These are phyloP conservation scores for Leptinotarsa rubiginosa DNA, from an alignment of 2,888 invertebrate species.

Conservation along the genomic window DNA sequence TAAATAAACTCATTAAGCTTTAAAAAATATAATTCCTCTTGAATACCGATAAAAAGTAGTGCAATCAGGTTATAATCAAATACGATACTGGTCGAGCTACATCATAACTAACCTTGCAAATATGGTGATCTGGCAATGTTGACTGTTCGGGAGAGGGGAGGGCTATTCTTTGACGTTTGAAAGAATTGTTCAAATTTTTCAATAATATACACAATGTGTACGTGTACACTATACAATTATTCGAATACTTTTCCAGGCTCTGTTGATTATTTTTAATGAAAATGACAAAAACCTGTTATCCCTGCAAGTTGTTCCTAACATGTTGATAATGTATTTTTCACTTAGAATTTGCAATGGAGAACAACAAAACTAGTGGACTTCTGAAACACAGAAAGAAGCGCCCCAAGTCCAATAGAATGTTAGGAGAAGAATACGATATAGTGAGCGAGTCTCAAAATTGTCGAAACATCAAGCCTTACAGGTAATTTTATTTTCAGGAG, in stretches of 20 bases:
- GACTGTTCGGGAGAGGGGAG: not conserved
- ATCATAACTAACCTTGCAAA: too few species aligned
- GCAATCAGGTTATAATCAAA: too few species aligned
- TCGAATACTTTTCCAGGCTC: conserved; percentile 21
- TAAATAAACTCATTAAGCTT: too few species aligned
- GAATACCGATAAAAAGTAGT: too few species aligned
- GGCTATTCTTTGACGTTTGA: conserved; percentile 4
- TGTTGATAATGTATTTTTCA: conserved; percentile 43
- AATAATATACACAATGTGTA: conserved; percentile 31
- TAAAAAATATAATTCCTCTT: too few species aligned
- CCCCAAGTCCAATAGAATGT: conserved; percentile 41
- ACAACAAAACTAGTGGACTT: conserved; percentile 34
- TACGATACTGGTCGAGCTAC: too few species aligned
- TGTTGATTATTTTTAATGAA: conserved; percentile 25
- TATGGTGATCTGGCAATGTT: not conserved
- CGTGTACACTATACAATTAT: conserved; percentile 37
- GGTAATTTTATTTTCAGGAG: conserved; percentile 46
- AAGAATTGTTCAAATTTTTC: conserved; percentile 11
- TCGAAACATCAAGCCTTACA: conserved; percentile 22
- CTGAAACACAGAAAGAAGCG: conserved; percentile 41
- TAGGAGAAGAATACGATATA: conserved; percentile 44
- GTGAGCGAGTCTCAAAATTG: conserved; percentile 37
- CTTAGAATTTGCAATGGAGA: conserved; percentile 43
- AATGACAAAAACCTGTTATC: conserved; percentile 27
- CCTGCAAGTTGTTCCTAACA: conserved; percentile 14